Evolutionary conservation across 1,140 invertebrate genomes (phyloP).

Genomic region (Dendroctonus valens): DNA sequence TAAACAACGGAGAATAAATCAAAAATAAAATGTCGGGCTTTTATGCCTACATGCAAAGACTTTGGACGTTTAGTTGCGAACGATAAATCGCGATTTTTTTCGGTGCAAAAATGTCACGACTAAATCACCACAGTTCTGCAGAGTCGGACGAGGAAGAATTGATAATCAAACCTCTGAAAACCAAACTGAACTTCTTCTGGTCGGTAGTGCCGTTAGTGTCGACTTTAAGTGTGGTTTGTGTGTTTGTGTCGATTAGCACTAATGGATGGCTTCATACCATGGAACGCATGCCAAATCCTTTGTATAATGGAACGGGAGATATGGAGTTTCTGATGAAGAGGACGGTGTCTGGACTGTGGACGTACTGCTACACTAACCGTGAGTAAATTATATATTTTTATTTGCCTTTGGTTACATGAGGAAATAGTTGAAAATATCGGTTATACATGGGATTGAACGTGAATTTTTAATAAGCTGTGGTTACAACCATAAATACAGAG

Average conservation of each 20-base stretch:
- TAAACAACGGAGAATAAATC: constrained; percentile 29
- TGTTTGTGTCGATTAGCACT: constrained; percentile 64
- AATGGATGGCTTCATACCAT: constrained; percentile 70
- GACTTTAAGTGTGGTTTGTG: constrained; percentile 61
- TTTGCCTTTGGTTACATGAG: neutral
- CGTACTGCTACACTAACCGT: constrained; percentile 69
- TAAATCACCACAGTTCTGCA: constrained; percentile 19
- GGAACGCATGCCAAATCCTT: constrained; percentile 67
- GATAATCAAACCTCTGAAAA: constrained; percentile 27
- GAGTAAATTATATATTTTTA: constrained; percentile 49
- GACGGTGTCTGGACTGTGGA: constrained; percentile 70
- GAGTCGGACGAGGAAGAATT: constrained; percentile 29
- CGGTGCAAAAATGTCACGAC: constrained; percentile 23
- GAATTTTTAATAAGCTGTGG: too few species aligned
- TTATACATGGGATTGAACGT: too few species aligned
- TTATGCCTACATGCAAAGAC: constrained; percentile 17
- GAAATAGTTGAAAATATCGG: neutral
- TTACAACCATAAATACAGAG: too few species aligned
- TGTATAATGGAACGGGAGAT: constrained; percentile 64
- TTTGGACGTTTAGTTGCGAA: constrained; percentile 18
- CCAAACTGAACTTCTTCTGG: constrained; percentile 52
- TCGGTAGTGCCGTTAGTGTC: constrained; percentile 65
- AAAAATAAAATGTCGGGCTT: constrained; percentile 27
- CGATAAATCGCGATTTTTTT: constrained; percentile 11
- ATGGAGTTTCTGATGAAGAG: constrained; percentile 63